Percentiles rank a stretch among this genome's conserved stretches.
Evolutionary conservation across 2,888 invertebrate genomes (phyloP).

Genomic region (Drosophila conformis): DNA sequence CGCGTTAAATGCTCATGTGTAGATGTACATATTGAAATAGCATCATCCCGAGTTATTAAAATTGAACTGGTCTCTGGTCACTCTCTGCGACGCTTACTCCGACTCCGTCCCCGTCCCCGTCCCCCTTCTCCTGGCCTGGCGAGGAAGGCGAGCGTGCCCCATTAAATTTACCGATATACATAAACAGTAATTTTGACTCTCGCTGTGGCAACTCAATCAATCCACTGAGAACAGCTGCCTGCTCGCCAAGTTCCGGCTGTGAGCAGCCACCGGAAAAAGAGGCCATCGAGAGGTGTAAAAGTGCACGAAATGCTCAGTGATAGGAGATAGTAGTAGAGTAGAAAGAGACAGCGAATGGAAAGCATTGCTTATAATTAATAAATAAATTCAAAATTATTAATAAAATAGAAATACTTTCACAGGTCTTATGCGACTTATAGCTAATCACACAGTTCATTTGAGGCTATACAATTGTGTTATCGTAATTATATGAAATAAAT

Average conservation of each 20-base stretch:
- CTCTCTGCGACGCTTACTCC: background rate
- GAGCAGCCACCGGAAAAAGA: slow-evolving; percentile 6
- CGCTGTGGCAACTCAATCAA: slow-evolving; percentile 59
- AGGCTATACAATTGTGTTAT: background rate
- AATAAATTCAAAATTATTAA: background rate
- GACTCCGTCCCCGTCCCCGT: too few relatives aligned
- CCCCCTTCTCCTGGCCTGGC: background rate
- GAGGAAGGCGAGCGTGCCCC: slow-evolving; percentile 11
- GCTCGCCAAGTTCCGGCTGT: slow-evolving; percentile 21
- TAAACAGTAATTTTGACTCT: slow-evolving; percentile 36
- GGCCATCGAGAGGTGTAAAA: slow-evolving; percentile 4
- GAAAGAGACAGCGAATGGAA: background rate
- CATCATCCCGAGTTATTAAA: slow-evolving; percentile 60
- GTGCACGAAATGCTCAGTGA: background rate
- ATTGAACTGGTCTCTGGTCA: slow-evolving; percentile 44
- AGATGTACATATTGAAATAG: slow-evolving; percentile 56
- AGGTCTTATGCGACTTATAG: background rate
- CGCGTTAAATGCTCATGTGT: slow-evolving; percentile 70
- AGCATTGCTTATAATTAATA: background rate
- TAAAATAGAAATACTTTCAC: background rate
- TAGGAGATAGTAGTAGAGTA: background rate
- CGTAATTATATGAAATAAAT: background rate
- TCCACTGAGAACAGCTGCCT: slow-evolving; percentile 15
- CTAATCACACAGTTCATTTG: background rate
- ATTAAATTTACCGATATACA: slow-evolving; percentile 57